Conservation (phyloP, 2,888 invertebrate genomes). For the Microctonus brassicae region DNA sequence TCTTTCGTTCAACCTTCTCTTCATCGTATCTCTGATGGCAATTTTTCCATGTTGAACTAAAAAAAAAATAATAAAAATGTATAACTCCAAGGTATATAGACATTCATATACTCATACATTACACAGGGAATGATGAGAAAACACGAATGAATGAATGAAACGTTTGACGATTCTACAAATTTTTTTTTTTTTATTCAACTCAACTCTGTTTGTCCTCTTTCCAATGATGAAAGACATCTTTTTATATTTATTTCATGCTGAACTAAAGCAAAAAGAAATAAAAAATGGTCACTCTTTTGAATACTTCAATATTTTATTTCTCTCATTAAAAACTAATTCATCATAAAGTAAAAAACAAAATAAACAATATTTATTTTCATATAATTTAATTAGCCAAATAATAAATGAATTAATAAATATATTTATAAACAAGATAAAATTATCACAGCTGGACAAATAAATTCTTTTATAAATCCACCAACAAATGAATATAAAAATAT, state of each 20-base stretch:
- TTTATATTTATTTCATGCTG: slow-evolving; percentile 59
- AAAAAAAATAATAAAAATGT: not conserved
- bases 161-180: slow-evolving; percentile 64
- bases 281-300: not conserved
- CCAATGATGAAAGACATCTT: slow-evolving; percentile 49
- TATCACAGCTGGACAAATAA: not conserved
- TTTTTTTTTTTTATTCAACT: slow-evolving; percentile 46
- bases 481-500: too few relatives aligned
- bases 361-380: not conserved
- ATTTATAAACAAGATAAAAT: not conserved
- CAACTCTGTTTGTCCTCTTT: not conserved
- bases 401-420: not conserved
- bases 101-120: not conserved
- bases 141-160: slow-evolving; percentile 31
- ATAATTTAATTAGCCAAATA: not conserved
- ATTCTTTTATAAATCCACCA: too few relatives aligned
- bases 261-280: not conserved
- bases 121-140: slow-evolving; percentile 2
- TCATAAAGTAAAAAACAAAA: not conserved
- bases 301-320: slow-evolving; percentile 5
- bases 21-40: not conserved
- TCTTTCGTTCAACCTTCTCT: slow-evolving; percentile 53
- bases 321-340: not conserved
- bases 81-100: not conserved
- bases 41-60: slow-evolving; percentile 27